A percentile compares a stretch with the other conserved stretches of the same genome.
phyloP scores from a whole-genome alignment of 2,888 invertebrate genomes.

The Catotricha subobsoleta region DNA sequence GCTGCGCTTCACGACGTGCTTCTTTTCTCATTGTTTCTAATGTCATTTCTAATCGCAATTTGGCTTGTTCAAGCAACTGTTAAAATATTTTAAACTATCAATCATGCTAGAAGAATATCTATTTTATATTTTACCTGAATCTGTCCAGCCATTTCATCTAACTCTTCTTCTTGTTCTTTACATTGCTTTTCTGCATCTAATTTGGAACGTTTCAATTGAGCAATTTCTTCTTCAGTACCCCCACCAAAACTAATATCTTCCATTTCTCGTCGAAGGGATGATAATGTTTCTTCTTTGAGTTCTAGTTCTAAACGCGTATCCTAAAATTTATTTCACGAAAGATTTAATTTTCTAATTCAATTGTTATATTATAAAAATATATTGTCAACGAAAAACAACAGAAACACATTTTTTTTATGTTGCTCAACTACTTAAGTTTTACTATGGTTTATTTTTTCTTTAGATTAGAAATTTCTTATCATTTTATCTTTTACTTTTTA shows the following conservation, averaged over 20 bases:
- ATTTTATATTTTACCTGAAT: conserved; percentile 35
- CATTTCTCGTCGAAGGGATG: conserved; percentile 60
- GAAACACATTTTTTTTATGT: neutral
- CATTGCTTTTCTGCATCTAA: conserved; percentile 72
- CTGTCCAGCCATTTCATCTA: conserved; percentile 88
- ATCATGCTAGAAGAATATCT: neutral
- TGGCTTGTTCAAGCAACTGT: conserved; percentile 77
- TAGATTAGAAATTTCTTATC: too few relatives aligned
- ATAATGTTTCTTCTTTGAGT: conserved; percentile 69
- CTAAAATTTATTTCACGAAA: conserved; percentile 30
- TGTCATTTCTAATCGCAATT: conserved; percentile 83
- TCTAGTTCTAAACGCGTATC: conserved; percentile 75
- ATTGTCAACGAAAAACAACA: neutral
- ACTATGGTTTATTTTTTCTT: too few relatives aligned
- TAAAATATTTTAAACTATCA: conserved; percentile 9
- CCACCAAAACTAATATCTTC: conserved; percentile 67
- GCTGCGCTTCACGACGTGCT: conserved; percentile 71
- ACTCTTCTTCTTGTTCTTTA: conserved; percentile 82
- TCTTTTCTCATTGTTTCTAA: conserved; percentile 84
- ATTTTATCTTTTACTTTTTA: too few relatives aligned
- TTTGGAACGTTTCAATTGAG: conserved; percentile 62
- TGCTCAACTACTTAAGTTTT: too few relatives aligned
- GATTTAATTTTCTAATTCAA: neutral
- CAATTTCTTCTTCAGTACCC: conserved; percentile 72
- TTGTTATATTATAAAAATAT: neutral